These are phyloP conservation scores for Kobus ellipsiprymnus DNA, from an alignment of 2,113 vertebrate genomes.

Conservation along the genomic window DNA sequence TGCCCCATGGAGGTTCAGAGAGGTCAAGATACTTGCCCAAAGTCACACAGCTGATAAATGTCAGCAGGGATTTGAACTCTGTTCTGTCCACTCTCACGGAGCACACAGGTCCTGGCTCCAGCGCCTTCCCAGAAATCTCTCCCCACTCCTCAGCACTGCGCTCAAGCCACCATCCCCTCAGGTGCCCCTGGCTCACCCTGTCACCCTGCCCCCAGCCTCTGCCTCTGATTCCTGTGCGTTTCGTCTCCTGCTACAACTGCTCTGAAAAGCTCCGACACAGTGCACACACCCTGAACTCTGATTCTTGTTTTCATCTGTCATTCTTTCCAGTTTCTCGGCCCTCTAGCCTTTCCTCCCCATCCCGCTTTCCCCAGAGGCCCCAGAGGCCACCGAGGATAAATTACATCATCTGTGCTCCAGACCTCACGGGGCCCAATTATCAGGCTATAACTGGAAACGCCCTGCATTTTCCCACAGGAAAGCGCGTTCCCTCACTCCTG, in stretches of 20 bases:
- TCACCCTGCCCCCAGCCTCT: background rate
- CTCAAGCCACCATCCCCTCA: background rate
- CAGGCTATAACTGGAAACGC: conserved; percentile 49
- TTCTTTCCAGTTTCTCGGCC: background rate
- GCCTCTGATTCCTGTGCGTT: background rate
- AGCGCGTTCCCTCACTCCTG: background rate
- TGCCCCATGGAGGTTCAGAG: background rate
- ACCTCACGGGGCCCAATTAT: background rate
- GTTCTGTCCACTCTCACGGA: background rate
- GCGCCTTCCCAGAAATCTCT: background rate
- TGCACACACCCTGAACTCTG: background rate
- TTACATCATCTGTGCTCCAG: conserved; percentile 43
- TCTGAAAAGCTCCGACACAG: background rate
- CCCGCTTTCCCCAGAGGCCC: conserved; percentile 11
- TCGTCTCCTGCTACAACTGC: background rate
- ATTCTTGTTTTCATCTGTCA: conserved; percentile 6
- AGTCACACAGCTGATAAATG: background rate
- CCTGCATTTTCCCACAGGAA: conserved; percentile 69
- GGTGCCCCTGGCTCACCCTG: background rate
- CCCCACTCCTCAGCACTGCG: background rate
- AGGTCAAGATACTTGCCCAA: background rate
- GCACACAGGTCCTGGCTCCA: rapidly evolving
- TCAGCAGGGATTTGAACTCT: background rate
- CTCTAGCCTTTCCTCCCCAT: background rate
- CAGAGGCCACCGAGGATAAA: conserved; percentile 26